Base-by-base conservation (phyloP, 92 coral and sea anemone genomes). In the Galaxea fascicularis region DNA sequence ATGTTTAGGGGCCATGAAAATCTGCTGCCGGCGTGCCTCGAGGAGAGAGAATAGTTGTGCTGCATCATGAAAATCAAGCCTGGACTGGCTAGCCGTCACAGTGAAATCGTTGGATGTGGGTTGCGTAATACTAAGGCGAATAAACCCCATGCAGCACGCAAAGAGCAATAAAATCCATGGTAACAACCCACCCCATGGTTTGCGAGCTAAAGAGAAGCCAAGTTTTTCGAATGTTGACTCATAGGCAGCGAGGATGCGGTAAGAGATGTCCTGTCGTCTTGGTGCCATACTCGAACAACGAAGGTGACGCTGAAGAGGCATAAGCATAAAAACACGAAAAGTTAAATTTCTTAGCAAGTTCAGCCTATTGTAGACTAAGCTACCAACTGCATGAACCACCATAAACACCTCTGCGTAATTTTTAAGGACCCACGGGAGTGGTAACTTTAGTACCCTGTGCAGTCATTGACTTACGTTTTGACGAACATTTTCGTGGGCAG, bases 151-250 rank as follows among this genome's bases (percentile, higher is more conserved):
- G 44, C 86, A 64, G 78, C 85, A 47, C 7, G 49, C 70, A 14
- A 28, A 24, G 47, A 74, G 18, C 24, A 83, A 24, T 3, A 88
- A 22, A 11, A 88, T 5, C 10, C 76, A 53, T 4, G 68, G n/a
- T 9, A 88, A 15, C 5, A 84, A n/a, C 21, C 83, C 80, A 14
- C 79, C 28, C n/a, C 29, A 16, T 10, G 79, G 66, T 45, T 73
- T 57, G 60, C 89, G 89, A 44, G 88, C 74, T 14, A 90, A 28
- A 60, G 65, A 41, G 22, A 78, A 59, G 7, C 94, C 94, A 2
- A 77, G 25, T 58, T 83, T 82, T 30, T 87, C 91, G 21, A 87
- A 77, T 30, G 57, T 58, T 52, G 45, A 82, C 73, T 90, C 85
- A 41, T 67, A 83, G 20, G 70, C 46, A 1, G 35, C 18, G 20